Evolutionary conservation across 2,888 invertebrate genomes (phyloP), one percentile per base, ranked within the genome.

Genomic region (Phymatocera aterrima): DNA sequence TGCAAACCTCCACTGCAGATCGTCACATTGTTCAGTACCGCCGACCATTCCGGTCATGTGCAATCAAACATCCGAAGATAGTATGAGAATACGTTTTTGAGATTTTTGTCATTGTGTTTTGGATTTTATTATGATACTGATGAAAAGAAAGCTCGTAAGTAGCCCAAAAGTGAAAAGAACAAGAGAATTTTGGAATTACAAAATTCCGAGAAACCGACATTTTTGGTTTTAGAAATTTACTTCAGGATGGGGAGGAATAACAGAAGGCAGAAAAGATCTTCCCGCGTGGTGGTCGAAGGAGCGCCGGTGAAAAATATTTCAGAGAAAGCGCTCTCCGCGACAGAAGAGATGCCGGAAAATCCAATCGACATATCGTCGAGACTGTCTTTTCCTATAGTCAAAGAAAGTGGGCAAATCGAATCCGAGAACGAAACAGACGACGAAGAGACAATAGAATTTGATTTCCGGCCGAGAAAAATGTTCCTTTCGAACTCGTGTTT

Each of bases 391-490:
- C 75, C 75, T 12, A n/a, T n/a, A n/a, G 24, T 75, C 21, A 28
- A 24, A 24, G 40, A 12, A 51, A 75, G 10, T 24, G 18, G 34
- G 12, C 37, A 31, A 60, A 31, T 31, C 10, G 57, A 72, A 51
- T 72, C 75, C 8, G 75, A 54, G 37, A 57, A 75, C 40, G 83
- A 83, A 31, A 82, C 80, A 24, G 93, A 93, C 80, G 93, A 93
- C 34, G 93, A 93, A 48, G 93, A 93, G 78, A 93, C 93, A 77
- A 91, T 94, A 68, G 93, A 94, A 70, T 94, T 94, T 84, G 93
- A 94, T 81, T 94, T 94, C 81, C 93, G 92, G 84, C 94, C 94
- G 77, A 92, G 95, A 10, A 93, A 93, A 85, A 93, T 94, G 15
- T 95, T 93, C 85, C 90, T 93, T 43, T 92, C 93, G 57, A 93